Evolutionary conservation across 2,888 invertebrate species (phyloP).

Genomic region (Drosophila paucipuncta): DNA sequence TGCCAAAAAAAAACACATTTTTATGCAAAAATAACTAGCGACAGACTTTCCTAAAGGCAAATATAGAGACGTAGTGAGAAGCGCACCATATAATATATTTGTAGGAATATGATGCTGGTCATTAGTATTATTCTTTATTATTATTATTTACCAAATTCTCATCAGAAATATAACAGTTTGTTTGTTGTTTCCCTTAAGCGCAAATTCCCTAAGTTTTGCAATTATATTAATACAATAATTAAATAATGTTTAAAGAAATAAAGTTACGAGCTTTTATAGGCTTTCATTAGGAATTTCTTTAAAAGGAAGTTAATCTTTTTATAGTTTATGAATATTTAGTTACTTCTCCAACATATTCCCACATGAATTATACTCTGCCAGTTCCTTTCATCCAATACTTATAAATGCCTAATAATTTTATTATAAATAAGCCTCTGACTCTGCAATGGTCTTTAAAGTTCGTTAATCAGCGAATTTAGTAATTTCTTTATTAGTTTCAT

Average conservation of each 20-base stretch:
- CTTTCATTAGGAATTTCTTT: neutral
- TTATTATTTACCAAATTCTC: neutral
- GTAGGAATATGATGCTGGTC: neutral
- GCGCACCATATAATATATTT: neutral
- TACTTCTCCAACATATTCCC: neutral
- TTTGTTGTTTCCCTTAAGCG: neutral
- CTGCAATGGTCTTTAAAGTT: conserved; percentile 27
- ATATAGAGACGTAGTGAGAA: neutral
- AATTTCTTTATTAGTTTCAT: conserved; percentile 2
- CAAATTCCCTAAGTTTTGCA: neutral
- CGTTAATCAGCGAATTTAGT: conserved; percentile 13
- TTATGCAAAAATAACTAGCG: too few species aligned
- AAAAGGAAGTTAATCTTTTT: neutral
- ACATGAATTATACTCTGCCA: neutral
- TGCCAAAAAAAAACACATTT: too few species aligned
- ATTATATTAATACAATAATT: neutral
- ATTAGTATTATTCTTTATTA: neutral
- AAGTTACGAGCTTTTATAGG: neutral
- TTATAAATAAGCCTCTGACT: neutral
- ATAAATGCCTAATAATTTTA: neutral
- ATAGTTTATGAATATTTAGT: neutral
- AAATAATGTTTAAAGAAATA: neutral
- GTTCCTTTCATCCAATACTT: neutral
- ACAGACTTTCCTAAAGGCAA: neutral
- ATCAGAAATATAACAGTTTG: neutral